Conservation (phyloP, 1,140 invertebrate genomes). For the Drosophila subpulchrella region DNA sequence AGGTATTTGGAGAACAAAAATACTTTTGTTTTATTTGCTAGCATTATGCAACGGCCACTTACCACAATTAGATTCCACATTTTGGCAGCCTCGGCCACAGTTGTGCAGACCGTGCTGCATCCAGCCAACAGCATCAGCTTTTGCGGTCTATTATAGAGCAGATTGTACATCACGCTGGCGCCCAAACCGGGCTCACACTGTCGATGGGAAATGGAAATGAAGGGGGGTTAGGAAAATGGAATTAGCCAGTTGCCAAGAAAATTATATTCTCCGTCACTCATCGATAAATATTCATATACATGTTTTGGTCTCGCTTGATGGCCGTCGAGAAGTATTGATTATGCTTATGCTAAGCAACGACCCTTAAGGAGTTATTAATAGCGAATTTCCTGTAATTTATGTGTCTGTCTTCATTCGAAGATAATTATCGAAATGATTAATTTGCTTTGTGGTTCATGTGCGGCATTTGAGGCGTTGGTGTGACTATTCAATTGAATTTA, state of each 20-base stretch:
- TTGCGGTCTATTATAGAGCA: constrained; percentile 97
- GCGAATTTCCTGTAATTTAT: constrained; percentile 22
- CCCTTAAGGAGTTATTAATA: constrained; percentile 27
- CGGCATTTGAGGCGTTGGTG: not conserved
- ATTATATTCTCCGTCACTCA: constrained; percentile 15
- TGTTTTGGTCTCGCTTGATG: constrained; percentile 14
- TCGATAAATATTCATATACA: constrained; percentile 22
- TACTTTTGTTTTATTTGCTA: constrained; percentile 2
- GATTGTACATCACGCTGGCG: constrained; percentile 98
- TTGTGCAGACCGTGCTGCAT: constrained; percentile 99
- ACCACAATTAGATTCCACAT: constrained; percentile 99
- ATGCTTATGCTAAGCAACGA: constrained; percentile 10
- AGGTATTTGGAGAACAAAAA: constrained; percentile 55
- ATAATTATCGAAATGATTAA: constrained; percentile 25
- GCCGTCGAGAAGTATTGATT: constrained; percentile 26
- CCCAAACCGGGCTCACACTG: constrained; percentile 99
- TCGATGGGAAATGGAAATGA: not conserved
- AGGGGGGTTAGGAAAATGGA: constrained; percentile 18
- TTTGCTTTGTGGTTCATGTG: not conserved
- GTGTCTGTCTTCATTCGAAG: constrained; percentile 15
- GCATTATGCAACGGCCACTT: constrained; percentile 85
- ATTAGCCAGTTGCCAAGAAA: constrained; percentile 53
- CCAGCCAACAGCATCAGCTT: constrained; percentile 98
- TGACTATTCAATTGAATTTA: not conserved
- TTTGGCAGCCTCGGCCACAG: constrained; percentile 99